Evolutionary conservation across 2,113 vertebrate species (phyloP).

Genomic region (Tupaia chinensis): DNA sequence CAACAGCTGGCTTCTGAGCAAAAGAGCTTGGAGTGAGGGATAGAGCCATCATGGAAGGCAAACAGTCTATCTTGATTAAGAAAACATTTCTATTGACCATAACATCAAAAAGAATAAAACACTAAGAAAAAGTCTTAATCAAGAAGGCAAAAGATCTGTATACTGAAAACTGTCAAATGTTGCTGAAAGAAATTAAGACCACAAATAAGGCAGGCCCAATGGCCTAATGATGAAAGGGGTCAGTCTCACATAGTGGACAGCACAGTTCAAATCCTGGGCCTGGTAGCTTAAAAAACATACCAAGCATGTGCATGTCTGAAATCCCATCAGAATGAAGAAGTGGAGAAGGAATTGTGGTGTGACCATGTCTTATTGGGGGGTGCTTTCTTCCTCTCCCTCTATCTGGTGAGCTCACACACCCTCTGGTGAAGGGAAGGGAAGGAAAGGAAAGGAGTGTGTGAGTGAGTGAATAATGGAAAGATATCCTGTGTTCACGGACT

Average conservation of each 20-base stretch:
- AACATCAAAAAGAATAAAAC: slow-evolving; percentile 4
- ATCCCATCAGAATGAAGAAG: too few relatives aligned
- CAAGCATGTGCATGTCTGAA: too few relatives aligned
- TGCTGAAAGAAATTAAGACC: slow-evolving; percentile 13
- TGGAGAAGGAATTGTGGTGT: too few relatives aligned
- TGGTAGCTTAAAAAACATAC: too few relatives aligned
- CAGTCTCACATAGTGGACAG: too few relatives aligned
- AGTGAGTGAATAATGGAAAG: neutral
- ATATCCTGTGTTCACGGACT: neutral
- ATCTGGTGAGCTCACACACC: too few relatives aligned
- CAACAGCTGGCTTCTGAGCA: neutral
- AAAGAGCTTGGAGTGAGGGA: neutral
- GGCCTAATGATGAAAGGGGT: too few relatives aligned
- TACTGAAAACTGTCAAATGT: neutral
- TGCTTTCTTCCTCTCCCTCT: too few relatives aligned
- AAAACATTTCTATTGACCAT: slow-evolving; percentile 51
- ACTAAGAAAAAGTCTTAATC: neutral
- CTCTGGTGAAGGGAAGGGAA: too few relatives aligned
- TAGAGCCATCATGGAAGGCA: neutral
- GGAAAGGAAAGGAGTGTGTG: too few relatives aligned
- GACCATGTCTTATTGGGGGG: too few relatives aligned
- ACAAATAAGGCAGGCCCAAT: neutral
- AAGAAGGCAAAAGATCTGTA: neutral
- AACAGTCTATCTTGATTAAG: neutral
- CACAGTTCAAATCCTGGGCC: too few relatives aligned